Evolutionary conservation across 2,113 vertebrate genomes (phyloP), one percentile per base, ranked within the genome.

Genomic region (Brachyistius frenatus): DNA sequence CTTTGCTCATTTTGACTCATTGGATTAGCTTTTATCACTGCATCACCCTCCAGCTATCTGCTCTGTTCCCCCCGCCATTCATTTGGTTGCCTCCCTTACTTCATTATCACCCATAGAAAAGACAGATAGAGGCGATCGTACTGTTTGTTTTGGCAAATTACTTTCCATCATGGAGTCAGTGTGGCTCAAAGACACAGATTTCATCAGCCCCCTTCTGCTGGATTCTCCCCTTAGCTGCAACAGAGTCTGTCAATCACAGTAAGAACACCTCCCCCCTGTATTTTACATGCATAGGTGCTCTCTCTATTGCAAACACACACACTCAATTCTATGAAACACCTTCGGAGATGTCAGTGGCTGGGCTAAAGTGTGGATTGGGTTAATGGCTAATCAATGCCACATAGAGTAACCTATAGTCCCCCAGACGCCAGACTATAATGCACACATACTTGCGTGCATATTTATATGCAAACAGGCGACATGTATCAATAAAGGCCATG

Each of bases 341-440:
- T 69, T 46, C 23, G 23, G 23, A 23, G 64, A 66, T 56, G 52
- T 82, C 63, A 64, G 32, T 10, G 11, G 55, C 50, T 44, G 35
- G 65, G 63, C 54, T 86, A 71, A 78, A 81, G 60, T 62, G 16
- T 58, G 84, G 64, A 79, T 79, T 81, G 66, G 30, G 63, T 73
- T 89, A 83, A 91, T 75, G 65, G 76, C 64, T 73, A 85, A 87
- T 92, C 85, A 88, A 81, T 90, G 78, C 73, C 23, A 70, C 39
- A 64, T 30, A 61, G 63, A 70, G 53, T 50, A 66, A 78, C 35
- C 61, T 35, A 50, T 1, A 47, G 32, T 15, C 56, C 37, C 56
- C 14, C 16, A 37, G 67, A 36, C 52, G 3, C 57, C 61, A 46
- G 11, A 58, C 58, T 52, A 23, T 23, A 76, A 75, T 37, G 71